These are phyloP conservation scores for Pipistrellus nathusii DNA, from an alignment of 2,797 vertebrate genomes.

Conservation along the genomic window DNA sequence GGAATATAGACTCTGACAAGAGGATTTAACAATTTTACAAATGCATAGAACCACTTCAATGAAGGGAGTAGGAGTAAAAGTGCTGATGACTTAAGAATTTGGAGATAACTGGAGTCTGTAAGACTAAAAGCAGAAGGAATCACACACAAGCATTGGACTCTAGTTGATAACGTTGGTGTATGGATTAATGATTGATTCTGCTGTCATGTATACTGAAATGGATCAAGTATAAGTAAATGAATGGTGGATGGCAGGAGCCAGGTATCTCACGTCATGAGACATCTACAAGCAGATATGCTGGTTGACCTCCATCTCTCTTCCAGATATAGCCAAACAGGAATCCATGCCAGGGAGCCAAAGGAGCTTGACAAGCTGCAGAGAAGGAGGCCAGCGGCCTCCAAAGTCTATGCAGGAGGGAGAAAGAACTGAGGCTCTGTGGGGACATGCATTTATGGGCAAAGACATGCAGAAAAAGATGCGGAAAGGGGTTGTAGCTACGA, in stretches of 20 bases:
- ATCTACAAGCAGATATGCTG: not conserved
- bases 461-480: not conserved
- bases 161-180: not conserved
- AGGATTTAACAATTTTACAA: not conserved
- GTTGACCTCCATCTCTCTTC: not conserved
- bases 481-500: not conserved
- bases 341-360: not conserved
- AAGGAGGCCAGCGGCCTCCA: not conserved
- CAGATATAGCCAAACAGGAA: not conserved
- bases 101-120: not conserved
- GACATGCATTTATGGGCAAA: not conserved
- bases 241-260: not conserved
- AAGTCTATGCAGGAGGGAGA: not conserved
- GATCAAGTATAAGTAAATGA: not conserved
- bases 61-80: not conserved
- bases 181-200: not conserved
- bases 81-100: not conserved
- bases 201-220: not conserved
- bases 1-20: not conserved
- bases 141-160: not conserved
- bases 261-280: not conserved
- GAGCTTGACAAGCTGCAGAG: not conserved
- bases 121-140: not conserved
- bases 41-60: not conserved
- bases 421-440: not conserved